These are phyloP conservation scores for Ia io DNA, from an alignment of 2,113 vertebrate species.

Conservation along the genomic window DNA sequence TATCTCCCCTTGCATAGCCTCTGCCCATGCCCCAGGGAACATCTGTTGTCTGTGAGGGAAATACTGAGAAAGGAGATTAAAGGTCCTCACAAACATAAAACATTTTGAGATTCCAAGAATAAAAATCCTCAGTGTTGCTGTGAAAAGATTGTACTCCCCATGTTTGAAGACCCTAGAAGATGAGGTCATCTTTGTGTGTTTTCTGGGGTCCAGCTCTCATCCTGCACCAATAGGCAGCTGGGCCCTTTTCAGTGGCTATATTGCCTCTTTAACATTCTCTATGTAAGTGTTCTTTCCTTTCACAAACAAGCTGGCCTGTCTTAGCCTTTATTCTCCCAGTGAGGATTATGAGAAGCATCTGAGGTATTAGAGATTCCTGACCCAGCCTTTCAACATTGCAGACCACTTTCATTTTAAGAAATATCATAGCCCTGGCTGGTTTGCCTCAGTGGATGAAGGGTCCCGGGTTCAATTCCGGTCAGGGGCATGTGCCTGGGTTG, in stretches of 20 bases:
- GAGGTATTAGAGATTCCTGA: background rate
- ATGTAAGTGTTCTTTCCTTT: background rate
- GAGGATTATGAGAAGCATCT: background rate
- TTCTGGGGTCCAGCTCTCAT: background rate
- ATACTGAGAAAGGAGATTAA: background rate
- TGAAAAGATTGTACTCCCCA: background rate
- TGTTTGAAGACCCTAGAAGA: background rate
- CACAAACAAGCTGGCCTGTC: background rate
- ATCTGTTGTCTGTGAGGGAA: background rate
- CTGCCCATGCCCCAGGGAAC: background rate
- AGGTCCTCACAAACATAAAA: background rate
- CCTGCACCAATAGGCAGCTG: background rate
- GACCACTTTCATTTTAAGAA: background rate
- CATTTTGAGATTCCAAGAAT: background rate
- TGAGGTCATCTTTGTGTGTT: background rate
- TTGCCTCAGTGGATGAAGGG: too few relatives aligned
- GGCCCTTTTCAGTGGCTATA: background rate
- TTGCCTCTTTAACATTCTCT: background rate
- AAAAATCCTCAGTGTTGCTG: background rate
- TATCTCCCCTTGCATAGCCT: background rate
- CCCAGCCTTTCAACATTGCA: background rate
- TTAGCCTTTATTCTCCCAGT: background rate
- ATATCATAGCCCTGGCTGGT: background rate
- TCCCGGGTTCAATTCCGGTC: too few relatives aligned
- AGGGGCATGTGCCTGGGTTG: too few relatives aligned